Conservation (phyloP, 1,140 invertebrate species). For the Zaprionus inermis region DNA sequence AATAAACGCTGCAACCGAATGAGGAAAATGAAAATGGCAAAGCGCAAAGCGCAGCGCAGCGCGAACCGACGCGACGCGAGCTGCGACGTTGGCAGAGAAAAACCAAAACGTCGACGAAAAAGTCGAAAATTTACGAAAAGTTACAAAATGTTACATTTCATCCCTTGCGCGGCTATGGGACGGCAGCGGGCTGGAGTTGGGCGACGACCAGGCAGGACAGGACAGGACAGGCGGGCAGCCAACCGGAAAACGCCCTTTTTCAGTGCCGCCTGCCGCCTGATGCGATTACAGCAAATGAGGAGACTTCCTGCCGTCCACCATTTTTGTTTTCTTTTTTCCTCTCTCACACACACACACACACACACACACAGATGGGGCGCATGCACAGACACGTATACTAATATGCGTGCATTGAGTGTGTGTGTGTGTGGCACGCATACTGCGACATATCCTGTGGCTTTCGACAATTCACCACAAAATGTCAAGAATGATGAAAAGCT, state of each 20-base stretch:
- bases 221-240: constrained; percentile 64
- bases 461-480: constrained; percentile 84
- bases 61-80: constrained; percentile 16
- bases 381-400: constrained; percentile 11
- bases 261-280: constrained; percentile 55
- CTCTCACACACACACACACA: constrained; percentile 35
- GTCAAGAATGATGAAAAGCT: constrained; percentile 84
- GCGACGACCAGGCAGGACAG: constrained; percentile 13
- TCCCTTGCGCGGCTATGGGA: constrained; percentile 55
- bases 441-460: constrained; percentile 78
- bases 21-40: constrained; percentile 43
- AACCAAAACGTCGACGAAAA: constrained; percentile 77
- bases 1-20: constrained; percentile 35
- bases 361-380: constrained; percentile 32
- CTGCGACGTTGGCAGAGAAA: constrained; percentile 41
- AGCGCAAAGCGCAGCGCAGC: constrained; percentile 18
- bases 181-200: constrained; percentile 5
- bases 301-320: constrained; percentile 83
- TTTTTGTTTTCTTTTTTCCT: constrained; percentile 56
- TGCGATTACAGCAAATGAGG: constrained; percentile 84
- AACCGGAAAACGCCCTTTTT: constrained; percentile 84
- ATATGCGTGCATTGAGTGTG: constrained; percentile 7
- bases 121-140: constrained; percentile 83
- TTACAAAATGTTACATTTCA: constrained; percentile 83
- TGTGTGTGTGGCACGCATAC: constrained; percentile 44